These are phyloP conservation scores for Hycleus cichorii DNA, from an alignment of 1,140 invertebrate species.

Conservation along the genomic window DNA sequence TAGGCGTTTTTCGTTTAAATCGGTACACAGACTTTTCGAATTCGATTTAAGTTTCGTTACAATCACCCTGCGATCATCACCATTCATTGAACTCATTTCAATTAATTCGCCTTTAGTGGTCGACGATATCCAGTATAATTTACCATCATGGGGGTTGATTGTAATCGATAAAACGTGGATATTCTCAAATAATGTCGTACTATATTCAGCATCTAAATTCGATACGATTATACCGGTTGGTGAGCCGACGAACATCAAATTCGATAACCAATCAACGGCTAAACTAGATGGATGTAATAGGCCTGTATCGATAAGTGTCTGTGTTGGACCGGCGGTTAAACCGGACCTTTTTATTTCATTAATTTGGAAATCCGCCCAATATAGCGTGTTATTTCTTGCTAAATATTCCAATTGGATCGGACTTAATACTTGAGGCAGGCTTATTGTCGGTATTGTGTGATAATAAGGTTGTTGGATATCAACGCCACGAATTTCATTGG, in stretches of 20 bases:
- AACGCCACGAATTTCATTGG: conserved; percentile 75
- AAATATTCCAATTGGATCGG: conserved; percentile 65
- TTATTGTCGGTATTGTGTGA: conserved; percentile 71
- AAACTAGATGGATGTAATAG: conserved; percentile 53
- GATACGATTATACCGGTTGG: conserved; percentile 56
- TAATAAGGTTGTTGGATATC: conserved; percentile 66
- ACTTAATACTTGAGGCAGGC: conserved; percentile 55
- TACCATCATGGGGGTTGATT: conserved; percentile 54
- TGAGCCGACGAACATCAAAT: conserved; percentile 61
- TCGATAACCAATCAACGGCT: conserved; percentile 69
- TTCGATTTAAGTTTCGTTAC: conserved; percentile 31
- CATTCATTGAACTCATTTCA: conserved; percentile 61
- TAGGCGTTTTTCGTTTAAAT: conserved; percentile 51
- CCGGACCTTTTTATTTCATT: conserved; percentile 67
- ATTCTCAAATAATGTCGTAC: conserved; percentile 42
- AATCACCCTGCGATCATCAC: conserved; percentile 44
- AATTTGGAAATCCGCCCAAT: conserved; percentile 69
- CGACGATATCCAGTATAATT: conserved; percentile 39
- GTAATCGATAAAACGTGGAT: conserved; percentile 49
- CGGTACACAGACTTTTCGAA: conserved; percentile 45
- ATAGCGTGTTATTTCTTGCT: conserved; percentile 57
- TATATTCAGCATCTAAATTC: conserved; percentile 66
- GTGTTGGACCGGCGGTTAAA: conserved; percentile 56
- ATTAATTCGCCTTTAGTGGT: conserved; percentile 18
- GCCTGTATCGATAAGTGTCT: conserved; percentile 69